Base-by-base conservation (phyloP, 2,888 invertebrate species). In the Cabera pusaria region DNA sequence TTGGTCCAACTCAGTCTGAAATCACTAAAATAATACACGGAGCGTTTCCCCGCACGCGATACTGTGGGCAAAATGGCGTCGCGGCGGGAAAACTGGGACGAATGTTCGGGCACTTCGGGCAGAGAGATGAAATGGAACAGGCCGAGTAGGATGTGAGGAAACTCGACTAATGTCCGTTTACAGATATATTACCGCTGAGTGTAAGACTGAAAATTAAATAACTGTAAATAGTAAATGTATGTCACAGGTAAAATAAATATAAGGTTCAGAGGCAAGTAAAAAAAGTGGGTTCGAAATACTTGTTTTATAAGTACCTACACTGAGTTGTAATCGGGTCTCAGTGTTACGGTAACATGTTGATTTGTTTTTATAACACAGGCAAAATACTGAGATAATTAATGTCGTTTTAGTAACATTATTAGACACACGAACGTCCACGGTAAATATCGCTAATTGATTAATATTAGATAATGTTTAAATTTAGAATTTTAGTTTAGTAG, bases 11-110 rank as follows among this genome's bases (percentile, higher is more conserved):
- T 46, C 33, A 23, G 19, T 17, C 29, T 9, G 49, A 49, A 56
- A 56, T 52, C 36, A 45, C 42, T 56, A 46, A 51, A 59, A 56
- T 56, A 52, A 52, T 56, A 49, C 28, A 28, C 6, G 27, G 22
- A 21, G 25, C 38, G 33, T 8, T 18, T 27, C 14, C 25, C 12
- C 10, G 29, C 39, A 35, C 38, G 43, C 41, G 32, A 36, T 41
- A 25, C 25, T 4, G 6, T 12, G 33, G 39, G 39, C 28, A 20
- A 33, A n/a, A 25, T 19, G 26, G 31, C 14, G 27, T 25, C 28
- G 27, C 5, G 11, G 6, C n/a, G 35, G 34, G 34, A 31, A 38
- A 32, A 33, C 19, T 19, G 17, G 27, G 8, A 21, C 29, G 18
- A 19, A 2, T 8, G 14, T n/a, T 14, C 6, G 33, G 23, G 33